Evolutionary conservation across 2,113 vertebrate genomes (phyloP), one percentile per base, ranked within the genome.

Genomic region (Acanthochromis polyacanthus): DNA sequence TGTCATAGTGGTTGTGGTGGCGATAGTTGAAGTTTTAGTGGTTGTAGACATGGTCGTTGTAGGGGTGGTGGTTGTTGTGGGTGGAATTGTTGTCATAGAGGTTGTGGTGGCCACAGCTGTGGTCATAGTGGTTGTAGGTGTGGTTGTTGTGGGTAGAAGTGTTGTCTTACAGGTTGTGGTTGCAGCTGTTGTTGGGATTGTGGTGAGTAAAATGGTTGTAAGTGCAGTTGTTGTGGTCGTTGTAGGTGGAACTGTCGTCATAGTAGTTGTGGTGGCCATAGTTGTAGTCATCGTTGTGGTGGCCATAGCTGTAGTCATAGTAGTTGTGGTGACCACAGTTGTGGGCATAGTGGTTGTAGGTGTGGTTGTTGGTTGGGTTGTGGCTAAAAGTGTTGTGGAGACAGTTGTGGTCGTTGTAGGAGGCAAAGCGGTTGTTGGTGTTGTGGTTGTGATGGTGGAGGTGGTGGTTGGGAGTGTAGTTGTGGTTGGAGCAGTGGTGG

Each of bases 151-250:
- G n/a, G 40, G 53, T 15, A 40, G 38, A 12, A 12, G 2, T 40
- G 38, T 40, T 40, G 38, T 40, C 38, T 5, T 30, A 30, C 4
- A 4, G n/a, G 57, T 71, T 52, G 75, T 64, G 3, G 52, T 52
- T 5, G 2, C 50, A 10, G 51, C 12, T 62, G 84, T 75, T 3
- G 71, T 28, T 10, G 61, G 58, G 4, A 15, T 77, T 36, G 46
- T 57, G 4, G 63, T 64, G 1, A 64, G 38, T 17, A 43, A 20
- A 4, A 15, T 43, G n/a, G 63, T 46, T 1, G 70, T 55, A 0
- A 28, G 22, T 2, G 25, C 50, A 16, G 80, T 87, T 17, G 85
- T 81, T 0, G 71, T 43, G 3, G 56, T 51, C 19, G 83, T 38
- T 3, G 71, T 65, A 2, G 30, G 7, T 16, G 56, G 2, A 2